A percentile compares a stretch with the other conserved stretches of the same genome.
Evolutionary conservation across 2,113 vertebrate genomes (phyloP).

Genomic region (Rhinichthys klamathensis): DNA sequence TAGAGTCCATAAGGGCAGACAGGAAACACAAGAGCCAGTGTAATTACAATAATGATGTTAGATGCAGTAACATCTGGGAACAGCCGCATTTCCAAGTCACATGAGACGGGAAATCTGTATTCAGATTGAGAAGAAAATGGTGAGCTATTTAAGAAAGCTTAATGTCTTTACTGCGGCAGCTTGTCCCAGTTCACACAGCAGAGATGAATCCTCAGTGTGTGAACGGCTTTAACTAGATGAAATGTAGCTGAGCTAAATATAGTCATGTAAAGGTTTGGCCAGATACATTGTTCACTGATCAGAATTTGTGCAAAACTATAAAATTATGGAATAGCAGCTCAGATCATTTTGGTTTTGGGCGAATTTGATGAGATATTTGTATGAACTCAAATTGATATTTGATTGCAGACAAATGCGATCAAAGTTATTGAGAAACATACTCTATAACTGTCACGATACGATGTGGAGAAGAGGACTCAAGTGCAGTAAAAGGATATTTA

Average conservation of each 20-base stretch:
- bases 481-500: too few relatives aligned
- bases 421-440: too few relatives aligned
- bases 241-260: neutral
- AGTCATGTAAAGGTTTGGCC: neutral
- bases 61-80: slow-evolving; percentile 7
- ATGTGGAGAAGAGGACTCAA: too few relatives aligned
- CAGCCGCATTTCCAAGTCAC: neutral
- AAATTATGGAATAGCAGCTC: neutral
- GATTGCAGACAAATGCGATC: too few relatives aligned
- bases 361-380: neutral
- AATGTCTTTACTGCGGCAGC: neutral
- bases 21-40: slow-evolving; percentile 1
- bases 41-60: slow-evolving; percentile 36
- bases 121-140: neutral
- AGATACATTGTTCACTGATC: neutral
- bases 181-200: neutral
- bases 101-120: neutral
- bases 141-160: slow-evolving; percentile 1
- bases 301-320: neutral
- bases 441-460: too few relatives aligned
- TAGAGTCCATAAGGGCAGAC: neutral
- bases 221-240: neutral
- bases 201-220: neutral
- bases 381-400: too few relatives aligned
- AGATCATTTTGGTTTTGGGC: neutral